Conservation (phyloP, 1,140 invertebrate genomes). For the Cyclargus thomasi region DNA sequence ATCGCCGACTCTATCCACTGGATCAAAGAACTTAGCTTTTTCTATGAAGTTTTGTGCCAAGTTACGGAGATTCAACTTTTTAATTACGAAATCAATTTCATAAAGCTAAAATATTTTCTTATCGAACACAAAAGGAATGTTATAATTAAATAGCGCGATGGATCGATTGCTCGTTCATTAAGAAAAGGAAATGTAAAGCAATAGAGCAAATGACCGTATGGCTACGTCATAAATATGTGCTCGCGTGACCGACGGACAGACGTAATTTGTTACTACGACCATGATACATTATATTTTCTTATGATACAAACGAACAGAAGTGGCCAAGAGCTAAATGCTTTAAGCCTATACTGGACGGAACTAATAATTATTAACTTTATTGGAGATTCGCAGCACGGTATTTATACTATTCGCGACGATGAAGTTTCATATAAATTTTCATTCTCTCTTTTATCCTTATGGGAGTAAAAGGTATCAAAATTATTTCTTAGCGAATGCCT, state of each 20-base stretch:
- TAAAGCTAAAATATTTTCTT: neutral
- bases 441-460: too few relatives aligned
- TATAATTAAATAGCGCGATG: neutral
- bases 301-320: neutral
- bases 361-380: too few relatives aligned
- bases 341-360: neutral
- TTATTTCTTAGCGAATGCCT: too few relatives aligned
- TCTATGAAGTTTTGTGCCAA: too few relatives aligned
- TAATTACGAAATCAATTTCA: too few relatives aligned
- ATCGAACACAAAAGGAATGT: neutral
- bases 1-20: too few relatives aligned
- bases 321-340: neutral
- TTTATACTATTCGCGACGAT: too few relatives aligned
- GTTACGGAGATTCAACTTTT: too few relatives aligned
- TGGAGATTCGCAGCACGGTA: too few relatives aligned
- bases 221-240: neutral
- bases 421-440: too few relatives aligned
- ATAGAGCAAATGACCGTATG: neutral
- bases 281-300: neutral
- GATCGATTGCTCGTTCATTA: neutral
- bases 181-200: neutral
- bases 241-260: slow-evolving; percentile 1
- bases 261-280: neutral
- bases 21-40: too few relatives aligned
- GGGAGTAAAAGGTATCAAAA: too few relatives aligned